Base-by-base conservation (phyloP, 2,113 vertebrate species). In the Pteronura brasiliensis region DNA sequence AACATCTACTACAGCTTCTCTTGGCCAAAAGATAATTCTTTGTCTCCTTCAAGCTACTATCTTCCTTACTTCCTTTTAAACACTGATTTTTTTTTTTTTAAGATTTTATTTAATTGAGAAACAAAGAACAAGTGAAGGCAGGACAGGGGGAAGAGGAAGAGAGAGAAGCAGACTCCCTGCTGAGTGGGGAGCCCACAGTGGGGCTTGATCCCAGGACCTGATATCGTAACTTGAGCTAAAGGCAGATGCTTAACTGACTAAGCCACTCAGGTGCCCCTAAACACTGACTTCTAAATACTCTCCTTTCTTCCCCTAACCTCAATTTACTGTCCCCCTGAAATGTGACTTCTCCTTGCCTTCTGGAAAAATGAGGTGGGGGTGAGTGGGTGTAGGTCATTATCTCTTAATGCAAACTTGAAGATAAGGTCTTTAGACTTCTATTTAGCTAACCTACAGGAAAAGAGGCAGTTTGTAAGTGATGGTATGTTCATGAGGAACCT, bases 351-450 rank as follows among this genome's bases (percentile, higher is more conserved):
- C 55, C 18, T 31, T 57, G 49, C 10, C 21, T 93, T 92, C 61
- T 92, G 52, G 36, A 80, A 87, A 95, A 90, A 79, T 25, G 34
- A 84, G 25, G 21, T 72, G 29, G 39, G 9, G 29, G 44, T 86
- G 25, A 85, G 11, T 77, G 42, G 27, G 25, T 91, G 7, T 74
- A 52, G n/a, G 20, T 95, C 27, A 94, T 55, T 76, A 92, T 95
- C 71, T 93, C 57, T 91, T 79, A 90, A 90, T 55, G 52, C 13
- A 39, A 96, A 71, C 39, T 67, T 95, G 18, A 90, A 93, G 90
- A 88, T 36, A 29, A 47, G 52, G 17, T 85, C 96, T 86, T 86
- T 34, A 96, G 92, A 83, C 59, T n/a, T 55, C 80, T 20, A 6
- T 69, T 96, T 57, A 91, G 69, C 20, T 79, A 25, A 65, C 39